Percentiles rank a stretch among this genome's conserved stretches.
phyloP scores from a whole-genome alignment of 92 coral and sea anemone species.

The Siderastrea radians region DNA sequence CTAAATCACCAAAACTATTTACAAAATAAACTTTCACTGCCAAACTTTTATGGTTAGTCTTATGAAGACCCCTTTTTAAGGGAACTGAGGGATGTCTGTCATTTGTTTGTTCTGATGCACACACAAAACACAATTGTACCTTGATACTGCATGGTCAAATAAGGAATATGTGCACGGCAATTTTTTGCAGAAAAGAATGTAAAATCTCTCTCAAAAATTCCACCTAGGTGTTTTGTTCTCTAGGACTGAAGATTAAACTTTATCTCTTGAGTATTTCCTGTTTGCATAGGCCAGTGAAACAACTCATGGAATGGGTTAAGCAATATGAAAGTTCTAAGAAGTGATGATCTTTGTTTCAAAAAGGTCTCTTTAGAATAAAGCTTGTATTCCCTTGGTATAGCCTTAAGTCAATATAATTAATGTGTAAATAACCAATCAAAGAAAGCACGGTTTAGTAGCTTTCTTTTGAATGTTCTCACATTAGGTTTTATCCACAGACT shows the following conservation, averaged over 20 bases:
- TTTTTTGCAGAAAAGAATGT: neutral
- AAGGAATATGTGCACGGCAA: neutral
- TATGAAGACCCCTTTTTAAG: no score
- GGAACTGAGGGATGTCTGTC: no score
- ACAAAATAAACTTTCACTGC: no score
- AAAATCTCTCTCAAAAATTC: neutral
- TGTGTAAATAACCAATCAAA: no score
- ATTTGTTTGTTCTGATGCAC: no score
- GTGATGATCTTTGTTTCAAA: neutral
- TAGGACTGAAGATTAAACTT: neutral
- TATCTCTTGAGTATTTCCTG: conserved; percentile 17
- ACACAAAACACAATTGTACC: neutral
- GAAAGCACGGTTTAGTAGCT: no score
- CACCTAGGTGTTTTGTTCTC: neutral
- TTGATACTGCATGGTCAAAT: neutral
- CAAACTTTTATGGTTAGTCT: no score
- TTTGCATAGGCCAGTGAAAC: conserved; percentile 3
- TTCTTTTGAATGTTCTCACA: no score
- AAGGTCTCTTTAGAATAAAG: neutral
- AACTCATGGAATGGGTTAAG: conserved; percentile 5
- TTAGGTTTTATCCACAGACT: no score
- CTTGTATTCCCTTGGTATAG: no score
- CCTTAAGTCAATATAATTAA: no score
- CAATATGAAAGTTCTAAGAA: neutral
- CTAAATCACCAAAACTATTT: no score